phyloP scores from a whole-genome alignment of 2,797 vertebrate genomes.

The Cirrhinus molitorella region DNA sequence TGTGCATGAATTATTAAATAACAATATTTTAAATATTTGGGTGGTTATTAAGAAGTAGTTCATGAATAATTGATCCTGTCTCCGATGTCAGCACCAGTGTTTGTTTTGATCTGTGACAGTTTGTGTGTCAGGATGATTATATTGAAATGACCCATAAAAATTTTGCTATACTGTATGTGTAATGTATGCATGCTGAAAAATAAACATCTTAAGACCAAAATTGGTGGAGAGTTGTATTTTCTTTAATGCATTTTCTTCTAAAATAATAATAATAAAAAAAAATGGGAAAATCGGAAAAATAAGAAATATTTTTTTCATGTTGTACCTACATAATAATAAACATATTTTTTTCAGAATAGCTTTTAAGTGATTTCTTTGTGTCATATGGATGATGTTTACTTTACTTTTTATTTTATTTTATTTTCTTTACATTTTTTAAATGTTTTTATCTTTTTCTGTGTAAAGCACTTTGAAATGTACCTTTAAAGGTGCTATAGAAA shows the following conservation, averaged over 20 bases:
- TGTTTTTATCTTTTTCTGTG: no score
- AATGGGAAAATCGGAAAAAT: not conserved
- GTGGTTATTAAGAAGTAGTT: slow-evolving; percentile 38
- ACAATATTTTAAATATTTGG: slow-evolving; percentile 44
- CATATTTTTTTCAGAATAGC: no score
- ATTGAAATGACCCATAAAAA: slow-evolving; percentile 22
- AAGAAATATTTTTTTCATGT: not conserved
- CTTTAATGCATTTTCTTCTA: not conserved
- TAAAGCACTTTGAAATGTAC: no score
- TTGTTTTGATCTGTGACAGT: slow-evolving; percentile 49
- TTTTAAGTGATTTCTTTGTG: no score
- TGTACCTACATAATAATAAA: not conserved
- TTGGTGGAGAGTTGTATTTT: not conserved
- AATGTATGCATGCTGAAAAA: slow-evolving; percentile 17
- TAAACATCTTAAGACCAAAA: not conserved
- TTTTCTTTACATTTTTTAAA: no score
- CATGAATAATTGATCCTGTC: slow-evolving; percentile 44
- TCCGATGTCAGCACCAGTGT: slow-evolving; percentile 34
- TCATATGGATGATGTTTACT: no score
- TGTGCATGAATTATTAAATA: slow-evolving; percentile 50
- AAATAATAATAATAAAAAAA: not conserved
- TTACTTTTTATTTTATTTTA: no score
- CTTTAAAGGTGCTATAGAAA: no score
- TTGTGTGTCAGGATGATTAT: slow-evolving; percentile 28
- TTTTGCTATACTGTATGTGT: not conserved